Evolutionary conservation across 2,888 invertebrate genomes (phyloP).

Genomic region (Dusona sp.): DNA sequence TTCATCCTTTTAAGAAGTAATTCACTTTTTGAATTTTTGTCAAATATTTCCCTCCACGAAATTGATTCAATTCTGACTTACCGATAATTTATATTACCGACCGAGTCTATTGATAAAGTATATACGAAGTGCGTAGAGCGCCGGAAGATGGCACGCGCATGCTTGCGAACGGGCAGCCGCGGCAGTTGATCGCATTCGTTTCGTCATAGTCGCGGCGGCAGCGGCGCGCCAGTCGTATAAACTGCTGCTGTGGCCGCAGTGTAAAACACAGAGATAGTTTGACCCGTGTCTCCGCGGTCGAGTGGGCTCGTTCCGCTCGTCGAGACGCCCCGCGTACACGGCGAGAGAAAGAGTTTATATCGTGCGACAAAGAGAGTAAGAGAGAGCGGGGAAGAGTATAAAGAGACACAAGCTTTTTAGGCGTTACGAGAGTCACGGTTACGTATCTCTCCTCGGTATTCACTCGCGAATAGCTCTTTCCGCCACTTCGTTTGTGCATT

Average conservation of each 20-base stretch:
- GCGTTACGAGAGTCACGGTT: conserved; percentile 58
- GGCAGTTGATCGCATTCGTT: background rate
- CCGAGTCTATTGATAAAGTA: background rate
- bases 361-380: conserved; percentile 29
- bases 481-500: conserved; percentile 20
- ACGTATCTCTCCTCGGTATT: conserved; percentile 42
- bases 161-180: background rate
- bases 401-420: conserved; percentile 40
- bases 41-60: background rate
- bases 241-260: conserved; percentile 18
- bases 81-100: conserved; percentile 11
- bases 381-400: conserved; percentile 25
- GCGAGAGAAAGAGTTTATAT: conserved; percentile 32
- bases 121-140: no score
- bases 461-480: conserved; percentile 39
- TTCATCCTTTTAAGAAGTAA: background rate
- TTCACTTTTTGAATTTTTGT: background rate
- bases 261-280: conserved; percentile 61
- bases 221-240: conserved; percentile 24
- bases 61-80: background rate
- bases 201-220: conserved; percentile 13
- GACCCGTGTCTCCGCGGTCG: conserved; percentile 73
- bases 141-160: conserved; percentile 17
- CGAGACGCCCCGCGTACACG: conserved; percentile 44
- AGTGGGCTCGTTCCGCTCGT: conserved; percentile 73